phyloP scores from a whole-genome alignment of 2,797 vertebrate genomes.

The Sphenopsis melanotis region DNA sequence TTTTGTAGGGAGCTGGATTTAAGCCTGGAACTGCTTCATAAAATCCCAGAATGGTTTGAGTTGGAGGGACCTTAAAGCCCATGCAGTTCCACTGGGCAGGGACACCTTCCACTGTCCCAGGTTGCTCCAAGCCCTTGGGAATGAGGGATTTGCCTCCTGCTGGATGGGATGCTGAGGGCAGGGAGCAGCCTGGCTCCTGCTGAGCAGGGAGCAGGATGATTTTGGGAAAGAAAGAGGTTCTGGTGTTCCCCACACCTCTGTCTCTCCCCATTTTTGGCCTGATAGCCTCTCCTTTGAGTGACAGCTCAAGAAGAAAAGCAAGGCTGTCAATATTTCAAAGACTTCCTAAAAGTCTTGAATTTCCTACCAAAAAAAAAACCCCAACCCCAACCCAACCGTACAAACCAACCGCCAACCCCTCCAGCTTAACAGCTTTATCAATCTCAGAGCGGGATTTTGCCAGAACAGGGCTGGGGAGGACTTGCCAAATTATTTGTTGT shows the following conservation, averaged over 20 bases:
- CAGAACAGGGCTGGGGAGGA: not conserved
- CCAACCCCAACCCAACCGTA: not conserved
- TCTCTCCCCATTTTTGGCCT: not conserved
- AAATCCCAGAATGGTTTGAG: not conserved
- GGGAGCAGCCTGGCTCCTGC: not conserved
- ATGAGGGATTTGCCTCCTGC: not conserved
- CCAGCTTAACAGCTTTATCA: conserved; percentile 51
- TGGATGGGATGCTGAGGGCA: not conserved
- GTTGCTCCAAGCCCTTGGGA: not conserved
- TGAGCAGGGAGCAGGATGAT: not conserved
- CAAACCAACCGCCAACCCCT: not conserved
- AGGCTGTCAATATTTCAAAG: not conserved
- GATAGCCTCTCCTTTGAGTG: not conserved
- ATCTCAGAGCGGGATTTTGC: not conserved
- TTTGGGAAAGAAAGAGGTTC: not conserved
- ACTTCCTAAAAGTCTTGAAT: not conserved
- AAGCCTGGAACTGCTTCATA: not conserved
- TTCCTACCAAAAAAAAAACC: not conserved
- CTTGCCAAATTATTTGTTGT: conserved; percentile 67
- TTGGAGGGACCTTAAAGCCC: not conserved
- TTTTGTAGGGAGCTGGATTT: not conserved
- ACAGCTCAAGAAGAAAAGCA: not conserved
- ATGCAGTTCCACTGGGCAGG: not conserved
- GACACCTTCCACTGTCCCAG: not conserved
- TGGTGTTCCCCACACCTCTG: not conserved